Conservation (phyloP, 2,888 invertebrate species). For the Sinohyriopsis cumingii region DNA sequence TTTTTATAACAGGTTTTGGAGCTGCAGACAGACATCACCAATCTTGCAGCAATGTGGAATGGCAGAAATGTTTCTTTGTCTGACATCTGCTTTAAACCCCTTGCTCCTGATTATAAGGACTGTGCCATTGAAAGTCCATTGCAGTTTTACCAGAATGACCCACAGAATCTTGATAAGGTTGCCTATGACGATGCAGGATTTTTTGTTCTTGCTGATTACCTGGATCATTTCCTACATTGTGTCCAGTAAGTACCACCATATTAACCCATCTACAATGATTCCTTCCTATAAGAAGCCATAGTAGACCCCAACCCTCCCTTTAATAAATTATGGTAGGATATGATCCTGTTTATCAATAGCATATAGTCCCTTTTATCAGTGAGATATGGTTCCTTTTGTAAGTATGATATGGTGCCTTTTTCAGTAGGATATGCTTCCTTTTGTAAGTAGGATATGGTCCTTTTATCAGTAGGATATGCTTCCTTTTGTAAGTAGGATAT, state of each 20-base stretch:
- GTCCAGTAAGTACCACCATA: conserved; percentile 72
- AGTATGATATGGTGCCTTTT: too few relatives aligned
- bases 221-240: conserved; percentile 84
- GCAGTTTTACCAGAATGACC: conserved; percentile 85
- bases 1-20: conserved; percentile 59
- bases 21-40: conserved; percentile 63
- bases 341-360: too few relatives aligned
- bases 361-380: too few relatives aligned
- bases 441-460: too few relatives aligned
- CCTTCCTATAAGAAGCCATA: neutral
- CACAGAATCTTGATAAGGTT: conserved; percentile 45
- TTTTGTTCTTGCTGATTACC: conserved; percentile 76
- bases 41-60: conserved; percentile 43
- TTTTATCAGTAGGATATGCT: too few relatives aligned
- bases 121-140: conserved; percentile 93
- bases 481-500: too few relatives aligned
- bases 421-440: too few relatives aligned
- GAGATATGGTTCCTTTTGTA: too few relatives aligned
- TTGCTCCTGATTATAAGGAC: conserved; percentile 80
- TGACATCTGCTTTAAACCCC: conserved; percentile 93
- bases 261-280: neutral
- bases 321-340: too few relatives aligned
- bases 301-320: neutral
- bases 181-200: conserved; percentile 40
- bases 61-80: conserved; percentile 69